Base-by-base conservation (phyloP, 2,888 invertebrate species). In the Agrenia bidenticulata region DNA sequence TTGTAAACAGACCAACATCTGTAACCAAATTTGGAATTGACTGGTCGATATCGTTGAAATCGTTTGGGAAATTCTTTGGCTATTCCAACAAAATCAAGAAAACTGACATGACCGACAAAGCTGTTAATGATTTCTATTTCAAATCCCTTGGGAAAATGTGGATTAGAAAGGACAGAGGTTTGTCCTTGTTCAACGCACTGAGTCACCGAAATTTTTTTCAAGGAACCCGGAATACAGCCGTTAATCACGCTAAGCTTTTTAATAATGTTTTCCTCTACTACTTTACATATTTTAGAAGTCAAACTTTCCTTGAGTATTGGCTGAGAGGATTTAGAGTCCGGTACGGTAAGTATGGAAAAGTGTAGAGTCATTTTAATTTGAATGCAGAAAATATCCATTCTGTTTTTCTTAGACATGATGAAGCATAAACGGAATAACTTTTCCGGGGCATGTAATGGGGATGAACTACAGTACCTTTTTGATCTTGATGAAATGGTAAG, bases 141-240 rank as follows among this genome's bases (percentile, higher is more conserved):
- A 51, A 51, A 45, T 7, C n/a, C 5, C 45, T 45, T 19, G 45
- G 45, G 5, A 24, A 24, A 21, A 23, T 19, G 4, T 13, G 15
- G 13, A 51, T 24, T 15, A 15, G 15, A 7, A 19, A 9, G 19
- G 51, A 15, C 19, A 15, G 15, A 5, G 32, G 54, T 2, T 2
- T n/a, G 32, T 27, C 26, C 2, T 32, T 54, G 2, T 27, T 32
- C 19, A 2, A 54, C 2, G 54, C 54, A 2, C 19, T 54, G 2
- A 32, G 66, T 2, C 69, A 71, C 51, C 42, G 72, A 15, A 72
- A 72, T 59, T 73, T 69, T 41, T 61, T 63, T 21, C 68, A 69
- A 58, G 72, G 73, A 45, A 67, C 61, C 2, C 63, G 64, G 54
- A 64, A 67, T n/a, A 67, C 64, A 4, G 70, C 69, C 1, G 32